Conservation (phyloP, 2,797 vertebrate species). For the Betta splendens region DNA sequence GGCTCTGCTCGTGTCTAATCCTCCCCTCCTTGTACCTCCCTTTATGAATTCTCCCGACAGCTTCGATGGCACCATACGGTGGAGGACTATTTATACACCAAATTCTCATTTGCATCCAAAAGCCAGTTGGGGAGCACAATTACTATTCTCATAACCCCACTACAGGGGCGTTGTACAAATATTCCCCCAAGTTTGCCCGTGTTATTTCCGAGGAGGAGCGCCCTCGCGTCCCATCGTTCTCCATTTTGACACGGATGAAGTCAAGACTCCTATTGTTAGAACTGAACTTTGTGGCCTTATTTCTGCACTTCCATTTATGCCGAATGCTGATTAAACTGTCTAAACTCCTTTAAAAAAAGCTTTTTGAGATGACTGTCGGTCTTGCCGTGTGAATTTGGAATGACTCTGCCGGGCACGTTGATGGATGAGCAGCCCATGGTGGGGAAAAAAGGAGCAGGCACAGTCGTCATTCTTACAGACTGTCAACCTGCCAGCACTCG, state of each 20-base stretch:
- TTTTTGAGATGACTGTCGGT: conserved; percentile 23
- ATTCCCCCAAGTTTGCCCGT: conserved; percentile 51
- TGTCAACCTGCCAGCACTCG: conserved; percentile 62
- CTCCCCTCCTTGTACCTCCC: conserved; percentile 16
- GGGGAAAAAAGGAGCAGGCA: conserved; percentile 29
- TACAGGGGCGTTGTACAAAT: conserved; percentile 46
- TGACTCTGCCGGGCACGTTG: conserved; percentile 33
- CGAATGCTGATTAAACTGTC: too few species aligned
- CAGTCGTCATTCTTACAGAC: conserved; percentile 27
- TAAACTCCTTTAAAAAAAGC: background rate
- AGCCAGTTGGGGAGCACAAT: conserved; percentile 43
- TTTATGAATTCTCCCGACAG: conserved; percentile 61
- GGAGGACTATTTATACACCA: conserved; percentile 55
- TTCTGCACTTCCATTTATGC: too few species aligned
- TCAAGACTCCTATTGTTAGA: conserved; percentile 21
- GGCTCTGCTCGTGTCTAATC: conserved; percentile 48
- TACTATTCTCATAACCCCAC: conserved; percentile 42
- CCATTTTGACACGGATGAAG: conserved; percentile 25
- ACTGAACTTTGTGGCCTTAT: too few species aligned
- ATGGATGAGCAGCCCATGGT: conserved; percentile 36
- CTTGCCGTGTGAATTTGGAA: conserved; percentile 18
- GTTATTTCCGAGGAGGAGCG: conserved; percentile 43
- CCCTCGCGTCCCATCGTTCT: conserved; percentile 47
- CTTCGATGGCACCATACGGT: conserved; percentile 43
- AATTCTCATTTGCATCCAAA: conserved; percentile 60